These are phyloP conservation scores for Heliconius ethilla DNA, from an alignment of 2,888 invertebrate species.

Conservation along the genomic window DNA sequence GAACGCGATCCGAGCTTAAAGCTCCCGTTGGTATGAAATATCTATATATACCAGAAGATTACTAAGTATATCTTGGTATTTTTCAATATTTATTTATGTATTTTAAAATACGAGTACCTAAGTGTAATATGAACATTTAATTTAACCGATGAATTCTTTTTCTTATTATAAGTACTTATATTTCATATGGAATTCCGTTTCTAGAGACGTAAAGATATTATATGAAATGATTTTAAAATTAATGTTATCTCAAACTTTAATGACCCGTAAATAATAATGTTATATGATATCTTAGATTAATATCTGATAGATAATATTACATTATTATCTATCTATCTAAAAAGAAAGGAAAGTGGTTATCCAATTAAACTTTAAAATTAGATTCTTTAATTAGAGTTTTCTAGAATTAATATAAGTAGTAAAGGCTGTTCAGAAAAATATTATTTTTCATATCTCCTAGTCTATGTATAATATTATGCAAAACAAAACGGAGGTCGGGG, in stretches of 20 bases:
- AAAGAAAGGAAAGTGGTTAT: background rate
- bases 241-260: background rate
- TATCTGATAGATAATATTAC: background rate
- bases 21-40: slow-evolving; percentile 59
- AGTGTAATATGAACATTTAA: background rate
- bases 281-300: background rate
- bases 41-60: slow-evolving; percentile 23
- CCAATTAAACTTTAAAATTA: background rate
- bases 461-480: slow-evolving; percentile 36
- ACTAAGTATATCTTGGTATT: slow-evolving; percentile 1
- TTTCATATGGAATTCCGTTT: background rate
- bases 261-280: background rate
- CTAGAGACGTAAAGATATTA: no score
- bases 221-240: background rate
- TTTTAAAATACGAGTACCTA: background rate
- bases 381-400: background rate
- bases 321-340: background rate
- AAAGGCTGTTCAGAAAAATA: background rate
- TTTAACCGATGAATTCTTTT: background rate
- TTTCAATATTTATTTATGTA: background rate
- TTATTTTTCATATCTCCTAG: background rate
- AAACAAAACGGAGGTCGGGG: slow-evolving; percentile 36
- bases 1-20: slow-evolving; percentile 60
- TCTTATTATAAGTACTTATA: background rate
- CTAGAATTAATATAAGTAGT: background rate